Base-by-base conservation (phyloP, 2,113 vertebrate genomes). In the Macroglossus sobrinus region DNA sequence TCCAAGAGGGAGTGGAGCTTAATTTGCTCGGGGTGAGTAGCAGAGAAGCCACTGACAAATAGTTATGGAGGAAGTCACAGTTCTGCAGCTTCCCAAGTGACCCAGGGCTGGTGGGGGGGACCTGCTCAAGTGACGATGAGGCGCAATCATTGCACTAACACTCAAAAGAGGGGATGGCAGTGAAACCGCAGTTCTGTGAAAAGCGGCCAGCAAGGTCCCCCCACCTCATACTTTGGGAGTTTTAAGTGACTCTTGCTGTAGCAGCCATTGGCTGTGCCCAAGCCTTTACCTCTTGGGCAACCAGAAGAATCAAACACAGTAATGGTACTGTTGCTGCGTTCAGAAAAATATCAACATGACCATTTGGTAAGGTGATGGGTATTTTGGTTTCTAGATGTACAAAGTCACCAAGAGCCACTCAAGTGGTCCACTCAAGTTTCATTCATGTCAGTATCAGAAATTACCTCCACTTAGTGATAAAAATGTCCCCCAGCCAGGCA, bases 81-180 rank as follows among this genome's bases (percentile, higher is more conserved):
- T 76, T 43, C 19, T 26, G 47, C 64, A 61, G 63, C 75, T 85
- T 94, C n/a, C 75, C 53, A 21, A 33, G 1, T 6, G 47, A 69
- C 24, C 40, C 2, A 21, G 55, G 43, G 30, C 24, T 9, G 30
- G n/a, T n/a, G 18, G 16, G 50, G 50, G 61, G 30, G 26, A 38
- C 68, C 26, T 33, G 61, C 26, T 68, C 26, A 69, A 66, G 64
- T 35, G 50, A 30, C 9, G 2, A 24, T 18, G 24, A 26, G 19
- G 40, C 61, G 1, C 43, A 4, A 4, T 21, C 61, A 50, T 30
- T 50, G 22, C 61, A 47, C 82, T 96, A 19, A 92, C 28, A 66
- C 97, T 63, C 89, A 93, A 96, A 89, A 72, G 81, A 15, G n/a
- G 93, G 45, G 82, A 57, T 84, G 94, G 92, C 78, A 0, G 97